Conservation (phyloP, 2,113 vertebrate genomes). For the Quiscalus mexicanus region DNA sequence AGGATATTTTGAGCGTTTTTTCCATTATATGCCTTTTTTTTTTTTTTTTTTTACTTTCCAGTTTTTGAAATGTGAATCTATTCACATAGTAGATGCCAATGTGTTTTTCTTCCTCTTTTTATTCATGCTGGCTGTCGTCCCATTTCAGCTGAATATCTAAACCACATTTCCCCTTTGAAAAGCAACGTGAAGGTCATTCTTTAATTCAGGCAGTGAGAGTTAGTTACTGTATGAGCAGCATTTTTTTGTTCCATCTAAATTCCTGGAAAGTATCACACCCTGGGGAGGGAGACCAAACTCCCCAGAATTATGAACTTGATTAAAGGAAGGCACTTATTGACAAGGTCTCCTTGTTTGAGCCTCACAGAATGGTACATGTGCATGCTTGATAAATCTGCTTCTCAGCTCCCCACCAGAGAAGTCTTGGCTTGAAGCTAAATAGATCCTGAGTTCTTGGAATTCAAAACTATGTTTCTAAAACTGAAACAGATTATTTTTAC, state of each 20-base stretch:
- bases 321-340: background rate
- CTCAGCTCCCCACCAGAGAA: background rate
- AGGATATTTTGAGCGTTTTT: background rate
- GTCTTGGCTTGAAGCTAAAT: background rate
- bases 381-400: background rate
- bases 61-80: background rate
- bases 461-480: background rate
- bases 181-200: background rate
- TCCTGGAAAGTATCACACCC: background rate
- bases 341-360: background rate
- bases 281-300: background rate
- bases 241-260: background rate
- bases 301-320: background rate
- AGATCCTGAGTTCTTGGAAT: background rate
- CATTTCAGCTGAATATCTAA: slow-evolving; percentile 34
- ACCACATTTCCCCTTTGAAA: background rate
- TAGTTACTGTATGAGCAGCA: background rate
- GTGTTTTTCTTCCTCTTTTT: slow-evolving; percentile 13
- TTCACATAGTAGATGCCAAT: background rate
- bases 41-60: background rate
- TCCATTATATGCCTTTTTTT: background rate
- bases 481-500: background rate
- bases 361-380: background rate
- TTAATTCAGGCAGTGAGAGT: background rate
- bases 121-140: background rate